Percentiles rank a stretch among this genome's conserved stretches.
Evolutionary conservation across 2,797 vertebrate species (phyloP).

Genomic region (Dipus sagitta): DNA sequence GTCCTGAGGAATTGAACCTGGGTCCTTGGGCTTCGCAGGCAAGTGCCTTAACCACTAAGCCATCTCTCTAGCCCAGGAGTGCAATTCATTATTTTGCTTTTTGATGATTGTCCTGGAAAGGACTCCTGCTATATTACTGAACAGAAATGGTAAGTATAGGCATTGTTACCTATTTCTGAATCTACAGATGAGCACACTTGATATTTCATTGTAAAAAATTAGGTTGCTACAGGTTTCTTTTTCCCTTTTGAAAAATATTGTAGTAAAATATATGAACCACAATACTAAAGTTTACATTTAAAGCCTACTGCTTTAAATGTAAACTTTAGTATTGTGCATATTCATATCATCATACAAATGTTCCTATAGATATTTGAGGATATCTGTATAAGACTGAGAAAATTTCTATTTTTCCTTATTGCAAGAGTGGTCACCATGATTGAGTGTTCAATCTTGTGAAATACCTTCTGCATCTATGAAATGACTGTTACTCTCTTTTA

Average conservation of each 20-base stretch:
- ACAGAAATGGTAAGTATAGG: not conserved
- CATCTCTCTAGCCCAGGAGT: no score
- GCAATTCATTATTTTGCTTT: not conserved
- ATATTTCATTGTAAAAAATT: no score
- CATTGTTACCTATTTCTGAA: not conserved
- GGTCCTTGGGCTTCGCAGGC: no score
- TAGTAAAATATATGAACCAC: not conserved
- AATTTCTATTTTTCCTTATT: not conserved
- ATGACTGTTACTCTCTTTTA: not conserved
- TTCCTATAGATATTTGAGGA: not conserved
- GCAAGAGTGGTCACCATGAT: not conserved
- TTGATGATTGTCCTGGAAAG: not conserved
- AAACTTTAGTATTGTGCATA: not conserved
- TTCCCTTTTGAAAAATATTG: not conserved
- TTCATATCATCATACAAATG: not conserved
- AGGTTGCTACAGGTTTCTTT: no score
- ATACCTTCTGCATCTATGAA: not conserved
- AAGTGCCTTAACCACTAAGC: no score
- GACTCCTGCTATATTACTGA: not conserved
- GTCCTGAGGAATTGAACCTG: no score
- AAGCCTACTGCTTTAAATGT: not conserved
- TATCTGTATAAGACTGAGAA: not conserved
- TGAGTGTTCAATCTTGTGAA: conserved; percentile 27
- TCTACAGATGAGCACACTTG: not conserved
- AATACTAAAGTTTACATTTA: no score